Evolutionary conservation across 2,888 invertebrate species (phyloP).

Genomic region (Apotomis capreana): DNA sequence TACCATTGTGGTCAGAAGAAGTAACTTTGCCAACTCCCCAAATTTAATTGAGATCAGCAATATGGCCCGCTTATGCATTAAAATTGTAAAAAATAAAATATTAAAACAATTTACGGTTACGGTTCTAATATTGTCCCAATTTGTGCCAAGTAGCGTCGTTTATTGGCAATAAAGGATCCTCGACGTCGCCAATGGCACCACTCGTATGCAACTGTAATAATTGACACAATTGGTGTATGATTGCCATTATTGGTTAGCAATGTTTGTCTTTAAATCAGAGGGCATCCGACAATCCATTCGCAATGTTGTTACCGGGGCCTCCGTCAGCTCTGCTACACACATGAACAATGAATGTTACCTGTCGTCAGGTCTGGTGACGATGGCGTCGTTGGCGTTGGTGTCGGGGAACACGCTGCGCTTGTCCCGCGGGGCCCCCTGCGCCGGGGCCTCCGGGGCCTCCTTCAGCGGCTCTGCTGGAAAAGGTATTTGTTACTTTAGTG

Average conservation of each 20-base stretch:
- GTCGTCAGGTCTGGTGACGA: slow-evolving; percentile 62
- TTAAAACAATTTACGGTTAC: not conserved
- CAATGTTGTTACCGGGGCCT: slow-evolving; percentile 42
- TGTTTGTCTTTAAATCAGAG: slow-evolving; percentile 22
- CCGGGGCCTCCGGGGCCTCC: slow-evolving; percentile 35
- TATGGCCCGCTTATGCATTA: no score
- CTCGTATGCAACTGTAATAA: slow-evolving; percentile 22
- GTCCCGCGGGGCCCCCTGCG: slow-evolving; percentile 48
- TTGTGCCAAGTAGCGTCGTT: slow-evolving; percentile 2
- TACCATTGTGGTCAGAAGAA: no score
- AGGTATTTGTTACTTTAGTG: not conserved
- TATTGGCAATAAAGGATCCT: slow-evolving; percentile 24
- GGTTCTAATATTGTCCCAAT: slow-evolving; percentile 15
- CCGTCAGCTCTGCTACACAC: no score
- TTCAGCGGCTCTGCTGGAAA: slow-evolving; percentile 43
- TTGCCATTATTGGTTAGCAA: slow-evolving; percentile 13
- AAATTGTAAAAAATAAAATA: no score
- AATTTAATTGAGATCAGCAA: no score
- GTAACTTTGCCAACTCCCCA: no score
- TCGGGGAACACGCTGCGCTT: slow-evolving; percentile 73
- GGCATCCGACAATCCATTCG: not conserved
- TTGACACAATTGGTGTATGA: slow-evolving; percentile 24
- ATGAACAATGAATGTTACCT: slow-evolving; percentile 52
- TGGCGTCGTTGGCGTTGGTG: slow-evolving; percentile 51
- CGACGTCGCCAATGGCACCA: not conserved